Evolutionary conservation across 1,140 invertebrate species (phyloP), one percentile per base, ranked within the genome.

Genomic region (Zaprionus inermis): DNA sequence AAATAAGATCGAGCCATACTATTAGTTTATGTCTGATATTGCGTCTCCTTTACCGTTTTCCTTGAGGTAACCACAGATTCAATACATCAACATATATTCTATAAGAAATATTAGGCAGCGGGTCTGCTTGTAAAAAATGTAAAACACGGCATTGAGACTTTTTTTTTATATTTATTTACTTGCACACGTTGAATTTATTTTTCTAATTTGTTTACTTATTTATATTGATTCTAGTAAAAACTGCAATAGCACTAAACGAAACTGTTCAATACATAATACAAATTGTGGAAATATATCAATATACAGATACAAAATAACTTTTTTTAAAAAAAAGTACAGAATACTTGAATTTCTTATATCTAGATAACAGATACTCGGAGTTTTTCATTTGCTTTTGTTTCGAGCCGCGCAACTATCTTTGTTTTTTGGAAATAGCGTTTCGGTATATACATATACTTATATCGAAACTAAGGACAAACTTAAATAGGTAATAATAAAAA

Each of bases 171-270:
- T 54, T 16, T 73, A 60, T 59, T 73, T 73, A 22, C n/a, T 65
- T 34, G 36, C 56, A 72, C 49, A 59, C 49, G 60, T 55, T 36
- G 59, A 54, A 51, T 66, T 58, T 6, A 3, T 67, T 34, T 59
- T 60, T 54, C 55, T 72, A 72, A 72, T 67, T 72, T 11, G 6
- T 72, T 72, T 67, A 72, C 63, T 72, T 72, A 72, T 44, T 11
- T 28, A 22, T 69, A 84, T 71, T 67, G 52, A 78, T 85, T 78
- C 75, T 85, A 69, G 67, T 85, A 78, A 85, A 85, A 85, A 85
- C 81, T 85, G 81, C 82, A 81, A 85, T 85, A 85, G 81, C 82
- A 85, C 70, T 85, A 78, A 85, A 85, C 78, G 85, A 84, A 81
- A 75, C 30, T 72, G 38, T 78, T 69, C 44, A 81, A 71, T 85